A percentile compares a stretch with the other conserved stretches of the same genome.
These are phyloP conservation scores for Pandemis heparana DNA, from an alignment of 2,888 invertebrate genomes.

Conservation along the genomic window DNA sequence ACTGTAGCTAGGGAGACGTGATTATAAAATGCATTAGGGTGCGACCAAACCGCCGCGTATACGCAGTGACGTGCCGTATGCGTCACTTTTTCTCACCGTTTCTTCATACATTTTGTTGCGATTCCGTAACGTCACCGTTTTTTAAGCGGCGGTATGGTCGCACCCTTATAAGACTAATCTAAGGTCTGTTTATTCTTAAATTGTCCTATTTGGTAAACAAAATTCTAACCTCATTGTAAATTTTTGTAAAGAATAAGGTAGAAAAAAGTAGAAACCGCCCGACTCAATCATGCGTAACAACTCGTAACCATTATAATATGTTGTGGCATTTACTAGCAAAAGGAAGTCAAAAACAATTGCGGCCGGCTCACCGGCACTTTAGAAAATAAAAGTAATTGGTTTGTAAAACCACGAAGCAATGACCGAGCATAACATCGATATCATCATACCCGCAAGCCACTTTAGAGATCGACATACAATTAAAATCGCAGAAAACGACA, in stretches of 20 bases:
- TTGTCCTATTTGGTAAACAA: too few species aligned
- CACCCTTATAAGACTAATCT: too few species aligned
- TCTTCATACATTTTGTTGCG: too few species aligned
- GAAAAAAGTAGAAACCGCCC: constrained; percentile 38
- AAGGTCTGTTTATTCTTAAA: too few species aligned
- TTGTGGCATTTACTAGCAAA: constrained; percentile 46
- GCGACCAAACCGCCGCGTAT: too few species aligned
- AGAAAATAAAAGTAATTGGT: constrained; percentile 42
- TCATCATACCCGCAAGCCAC: constrained; percentile 21
- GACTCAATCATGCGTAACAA: constrained; percentile 41
- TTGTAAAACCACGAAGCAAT: constrained; percentile 27
- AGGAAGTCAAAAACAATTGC: constrained; percentile 48
- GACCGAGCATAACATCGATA: constrained; percentile 31
- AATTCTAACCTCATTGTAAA: too few species aligned
- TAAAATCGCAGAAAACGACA: constrained; percentile 31
- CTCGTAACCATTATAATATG: constrained; percentile 43
- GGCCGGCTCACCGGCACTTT: constrained; percentile 28
- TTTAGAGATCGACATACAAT: constrained; percentile 6
- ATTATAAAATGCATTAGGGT: too few species aligned
- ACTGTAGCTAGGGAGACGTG: constrained; percentile 44
- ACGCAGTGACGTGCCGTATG: too few species aligned
- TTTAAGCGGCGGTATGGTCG: too few species aligned
- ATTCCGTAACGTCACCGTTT: too few species aligned
- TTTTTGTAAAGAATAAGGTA: too few species aligned
- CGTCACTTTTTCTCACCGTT: too few species aligned